Evolutionary conservation across 37 sponge, comb jelly and placozoan genomes (phyloP), one percentile per base, ranked within the genome.

Genomic region (Bolinopsis microptera): DNA sequence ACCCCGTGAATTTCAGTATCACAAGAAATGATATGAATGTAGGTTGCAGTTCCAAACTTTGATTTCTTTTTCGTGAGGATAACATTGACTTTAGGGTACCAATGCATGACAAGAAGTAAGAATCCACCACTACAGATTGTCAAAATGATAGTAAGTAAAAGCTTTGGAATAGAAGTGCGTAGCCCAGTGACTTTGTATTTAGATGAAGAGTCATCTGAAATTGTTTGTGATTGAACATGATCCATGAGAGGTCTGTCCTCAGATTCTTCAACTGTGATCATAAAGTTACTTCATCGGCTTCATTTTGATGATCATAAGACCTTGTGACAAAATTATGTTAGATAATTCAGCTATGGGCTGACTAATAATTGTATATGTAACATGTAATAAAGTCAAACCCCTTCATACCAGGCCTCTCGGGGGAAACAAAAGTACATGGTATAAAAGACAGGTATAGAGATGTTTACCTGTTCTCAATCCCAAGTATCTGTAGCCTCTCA

Each of bases 41-140:
- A 40, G 1, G 40, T 86, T 3, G 90, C 90, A 41, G 0, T 25
- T 33, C 36, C 23, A 24, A 86, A 27, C 2, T 86, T 86, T 28
- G 61, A 9, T 27, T 86, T 86, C 90, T 86, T 86, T 30, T 86
- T 86, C 0, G 90, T 86, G 26, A 86, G 39, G 0, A 41, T 33
- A 1, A 39, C 90, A 41, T 86, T 41, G 22, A 34, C 61, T 22
- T 28, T n/a, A 27, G 90, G 90, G 26, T 33, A 86, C 90, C 90
- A 86, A 27, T 33, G 35, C 35, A 86, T 33, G 0, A 40, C 26
- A 28, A 86, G 28, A 27, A 86, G 90, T 23, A 86, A 41, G 5
- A 39, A 18, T 23, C 90, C 90, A 0, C 90, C 90, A 33, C 38
- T 30, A 16, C 34, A 24, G 2, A 86, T 3, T 2, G 90, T 86